A percentile compares a stretch with the other conserved stretches of the same genome.
These are phyloP conservation scores for Columbina picui DNA, from an alignment of 2,113 vertebrate species.

Conservation along the genomic window DNA sequence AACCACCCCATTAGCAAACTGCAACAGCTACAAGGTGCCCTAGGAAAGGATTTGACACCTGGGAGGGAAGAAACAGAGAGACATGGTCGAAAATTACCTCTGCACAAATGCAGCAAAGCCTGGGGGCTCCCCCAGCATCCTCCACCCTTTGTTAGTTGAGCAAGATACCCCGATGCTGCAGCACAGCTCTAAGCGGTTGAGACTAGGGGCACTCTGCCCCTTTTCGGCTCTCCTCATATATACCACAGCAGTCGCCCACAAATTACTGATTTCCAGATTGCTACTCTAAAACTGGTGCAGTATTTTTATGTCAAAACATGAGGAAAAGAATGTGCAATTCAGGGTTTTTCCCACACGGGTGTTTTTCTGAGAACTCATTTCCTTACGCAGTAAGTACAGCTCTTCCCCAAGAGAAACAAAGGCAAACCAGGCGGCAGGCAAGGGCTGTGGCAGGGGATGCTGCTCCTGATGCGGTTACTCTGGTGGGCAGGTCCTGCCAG, in stretches of 20 bases:
- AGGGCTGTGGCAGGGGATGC: background rate
- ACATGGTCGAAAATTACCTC: background rate
- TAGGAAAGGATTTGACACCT: background rate
- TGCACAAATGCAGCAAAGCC: background rate
- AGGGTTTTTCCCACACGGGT: background rate
- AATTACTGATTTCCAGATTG: background rate
- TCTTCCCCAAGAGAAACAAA: background rate
- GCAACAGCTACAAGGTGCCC: background rate
- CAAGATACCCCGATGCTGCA: background rate
- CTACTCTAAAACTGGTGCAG: background rate
- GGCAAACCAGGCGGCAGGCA: background rate
- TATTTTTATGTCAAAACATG: conserved; percentile 1
- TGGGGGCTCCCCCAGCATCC: fast-evolving
- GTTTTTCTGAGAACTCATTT: conserved; percentile 36
- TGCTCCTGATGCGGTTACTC: background rate
- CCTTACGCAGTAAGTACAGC: background rate
- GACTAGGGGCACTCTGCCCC: background rate
- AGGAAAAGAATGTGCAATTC: background rate
- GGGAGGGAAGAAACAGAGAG: background rate
- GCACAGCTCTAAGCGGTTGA: background rate
- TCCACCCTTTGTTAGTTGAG: background rate
- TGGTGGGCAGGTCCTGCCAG: background rate
- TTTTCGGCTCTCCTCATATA: background rate
- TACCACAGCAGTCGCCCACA: fast-evolving
- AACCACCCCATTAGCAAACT: background rate